Conservation (phyloP, 1,140 invertebrate genomes). For the Hermetia illucens region DNA sequence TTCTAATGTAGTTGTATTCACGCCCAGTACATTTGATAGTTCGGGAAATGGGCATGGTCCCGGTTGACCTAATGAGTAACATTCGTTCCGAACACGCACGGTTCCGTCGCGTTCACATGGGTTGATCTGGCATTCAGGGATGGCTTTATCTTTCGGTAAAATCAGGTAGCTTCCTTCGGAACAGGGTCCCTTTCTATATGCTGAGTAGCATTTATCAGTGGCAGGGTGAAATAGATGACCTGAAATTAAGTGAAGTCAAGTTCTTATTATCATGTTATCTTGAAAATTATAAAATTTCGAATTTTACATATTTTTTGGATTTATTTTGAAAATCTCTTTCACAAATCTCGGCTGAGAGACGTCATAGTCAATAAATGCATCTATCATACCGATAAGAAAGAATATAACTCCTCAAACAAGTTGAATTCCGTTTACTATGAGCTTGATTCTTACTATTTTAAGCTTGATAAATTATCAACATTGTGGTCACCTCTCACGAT, state of each 20-base stretch:
- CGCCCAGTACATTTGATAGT: conserved; percentile 26
- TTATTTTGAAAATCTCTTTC: background rate
- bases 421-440: no score
- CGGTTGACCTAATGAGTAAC: conserved; percentile 32
- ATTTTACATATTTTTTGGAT: conserved; percentile 1
- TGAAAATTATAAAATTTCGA: conserved; percentile 11
- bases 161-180: conserved; percentile 35
- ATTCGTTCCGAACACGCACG: conserved; percentile 35
- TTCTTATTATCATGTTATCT: conserved; percentile 4
- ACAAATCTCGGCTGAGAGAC: background rate
- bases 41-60: conserved; percentile 25
- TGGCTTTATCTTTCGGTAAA: conserved; percentile 32
- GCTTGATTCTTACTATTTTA: no score
- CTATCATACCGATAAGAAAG: background rate
- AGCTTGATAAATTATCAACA: no score
- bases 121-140: conserved; percentile 43
- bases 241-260: conserved; percentile 16
- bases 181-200: conserved; percentile 48
- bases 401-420: background rate
- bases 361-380: background rate
- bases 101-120: conserved; percentile 35
- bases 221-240: conserved; percentile 44
- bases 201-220: conserved; percentile 41
- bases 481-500: no score
- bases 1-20: conserved; percentile 33